Evolutionary conservation across 2,113 vertebrate genomes (phyloP).

Genomic region (Percina caprodes): DNA sequence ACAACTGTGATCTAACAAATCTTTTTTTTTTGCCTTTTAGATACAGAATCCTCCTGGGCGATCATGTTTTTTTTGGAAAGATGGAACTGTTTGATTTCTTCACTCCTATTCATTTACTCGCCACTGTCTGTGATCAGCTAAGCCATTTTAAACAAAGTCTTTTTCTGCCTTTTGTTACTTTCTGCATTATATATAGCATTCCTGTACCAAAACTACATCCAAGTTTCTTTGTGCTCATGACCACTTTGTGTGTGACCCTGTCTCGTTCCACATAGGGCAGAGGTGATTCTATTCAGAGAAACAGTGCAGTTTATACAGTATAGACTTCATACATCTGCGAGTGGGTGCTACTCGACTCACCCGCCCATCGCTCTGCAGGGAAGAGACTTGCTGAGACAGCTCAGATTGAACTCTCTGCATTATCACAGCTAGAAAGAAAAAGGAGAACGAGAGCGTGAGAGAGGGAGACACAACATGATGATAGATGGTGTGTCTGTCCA

Average conservation of each 20-base stretch:
- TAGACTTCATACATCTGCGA: constrained; percentile 26
- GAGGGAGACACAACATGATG: background rate
- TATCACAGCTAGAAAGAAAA: constrained; percentile 84
- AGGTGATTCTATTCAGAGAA: constrained; percentile 41
- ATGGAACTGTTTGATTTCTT: background rate
- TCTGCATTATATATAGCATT: background rate
- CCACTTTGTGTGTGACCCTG: background rate
- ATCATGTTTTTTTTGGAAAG: background rate
- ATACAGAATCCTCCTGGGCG: background rate
- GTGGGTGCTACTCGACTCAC: constrained; percentile 77
- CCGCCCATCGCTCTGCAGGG: constrained; percentile 92
- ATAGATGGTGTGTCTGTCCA: background rate
- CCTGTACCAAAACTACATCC: background rate
- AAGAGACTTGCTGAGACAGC: constrained; percentile 93
- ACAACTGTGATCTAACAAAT: background rate
- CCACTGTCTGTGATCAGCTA: background rate
- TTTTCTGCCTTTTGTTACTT: background rate
- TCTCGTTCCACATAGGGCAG: background rate
- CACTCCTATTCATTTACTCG: background rate
- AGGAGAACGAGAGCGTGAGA: background rate
- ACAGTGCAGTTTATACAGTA: constrained; percentile 14
- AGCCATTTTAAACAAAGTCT: background rate
- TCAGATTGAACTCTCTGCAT: constrained; percentile 93
- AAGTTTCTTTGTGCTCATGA: background rate
- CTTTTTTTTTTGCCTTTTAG: background rate